These are phyloP conservation scores for Phyto melanocephala DNA, from an alignment of 2,888 invertebrate genomes.

Conservation along the genomic window DNA sequence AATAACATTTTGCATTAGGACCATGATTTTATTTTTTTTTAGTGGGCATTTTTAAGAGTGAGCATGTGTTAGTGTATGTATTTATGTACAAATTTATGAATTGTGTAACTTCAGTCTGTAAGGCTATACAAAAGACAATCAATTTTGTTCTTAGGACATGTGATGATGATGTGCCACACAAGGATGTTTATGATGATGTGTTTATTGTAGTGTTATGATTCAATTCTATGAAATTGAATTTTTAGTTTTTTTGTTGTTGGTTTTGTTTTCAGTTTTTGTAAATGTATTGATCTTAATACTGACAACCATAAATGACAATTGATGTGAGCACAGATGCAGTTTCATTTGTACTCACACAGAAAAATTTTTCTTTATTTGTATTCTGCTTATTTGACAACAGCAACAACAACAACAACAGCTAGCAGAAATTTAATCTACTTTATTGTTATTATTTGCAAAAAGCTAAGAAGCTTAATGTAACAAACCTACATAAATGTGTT, in stretches of 20 bases:
- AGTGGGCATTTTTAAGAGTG: too few species aligned
- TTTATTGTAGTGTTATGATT: background rate
- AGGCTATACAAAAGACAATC: too few species aligned
- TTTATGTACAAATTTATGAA: slow-evolving; percentile 8
- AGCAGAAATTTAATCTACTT: slow-evolving; percentile 27
- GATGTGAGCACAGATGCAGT: slow-evolving; percentile 22
- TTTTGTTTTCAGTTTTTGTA: background rate
- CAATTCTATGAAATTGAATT: slow-evolving; percentile 36
- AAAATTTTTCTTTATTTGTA: background rate
- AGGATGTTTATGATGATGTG: background rate
- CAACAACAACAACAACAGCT: background rate
- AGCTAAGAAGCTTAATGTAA: slow-evolving; percentile 14
- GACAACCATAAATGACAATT: slow-evolving; percentile 48
- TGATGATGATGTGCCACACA: slow-evolving; percentile 10
- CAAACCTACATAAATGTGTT: background rate
- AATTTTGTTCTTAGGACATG: slow-evolving; percentile 5
- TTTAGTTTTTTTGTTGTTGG: slow-evolving; percentile 25
- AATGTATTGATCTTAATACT: slow-evolving; percentile 41
- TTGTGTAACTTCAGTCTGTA: slow-evolving; percentile 1
- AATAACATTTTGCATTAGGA: too few species aligned
- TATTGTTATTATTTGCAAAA: slow-evolving; percentile 23
- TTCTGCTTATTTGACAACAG: background rate
- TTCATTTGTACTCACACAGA: background rate
- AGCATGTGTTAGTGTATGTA: background rate
- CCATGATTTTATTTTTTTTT: too few species aligned